Conservation (phyloP, 2,888 invertebrate species). For the Plebejus melissa region DNA sequence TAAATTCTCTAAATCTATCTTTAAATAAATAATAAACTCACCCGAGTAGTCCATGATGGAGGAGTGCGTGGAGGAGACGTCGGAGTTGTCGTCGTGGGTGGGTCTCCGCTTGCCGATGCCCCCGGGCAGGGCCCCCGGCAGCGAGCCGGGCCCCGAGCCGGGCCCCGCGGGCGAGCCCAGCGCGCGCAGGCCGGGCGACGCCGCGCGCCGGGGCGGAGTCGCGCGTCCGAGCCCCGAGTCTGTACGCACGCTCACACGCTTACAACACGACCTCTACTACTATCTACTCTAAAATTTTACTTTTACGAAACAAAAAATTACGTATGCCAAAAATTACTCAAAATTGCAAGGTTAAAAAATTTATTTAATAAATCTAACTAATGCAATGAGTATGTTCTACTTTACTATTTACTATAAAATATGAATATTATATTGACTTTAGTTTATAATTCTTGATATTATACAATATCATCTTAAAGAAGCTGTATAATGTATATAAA, state of each 20-base stretch:
- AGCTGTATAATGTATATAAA: neutral
- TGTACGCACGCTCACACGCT: constrained; percentile 46
- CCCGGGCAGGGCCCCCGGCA: constrained; percentile 89
- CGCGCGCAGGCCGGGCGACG: constrained; percentile 91
- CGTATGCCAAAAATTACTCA: neutral
- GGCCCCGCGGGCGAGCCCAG: constrained; percentile 82
- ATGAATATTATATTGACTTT: neutral
- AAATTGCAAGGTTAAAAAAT: neutral
- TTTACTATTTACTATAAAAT: neutral
- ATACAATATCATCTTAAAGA: neutral
- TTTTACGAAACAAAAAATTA: neutral
- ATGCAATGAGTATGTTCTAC: neutral
- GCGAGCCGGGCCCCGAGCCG: constrained; percentile 82
- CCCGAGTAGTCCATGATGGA: constrained; percentile 93
- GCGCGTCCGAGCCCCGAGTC: constrained; percentile 93
- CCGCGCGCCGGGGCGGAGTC: constrained; percentile 91
- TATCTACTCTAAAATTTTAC: neutral
- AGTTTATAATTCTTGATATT: neutral
- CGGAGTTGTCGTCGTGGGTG: constrained; percentile 90
- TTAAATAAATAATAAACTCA: constrained; percentile 53
- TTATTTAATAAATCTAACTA: neutral
- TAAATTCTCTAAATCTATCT: neutral
- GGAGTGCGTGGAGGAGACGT: constrained; percentile 90
- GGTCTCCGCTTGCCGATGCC: constrained; percentile 87
- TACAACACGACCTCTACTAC: constrained; percentile 25